Evolutionary conservation across 1,140 invertebrate species (phyloP), one percentile per base, ranked within the genome.

Genomic region (Orchesella cincta): DNA sequence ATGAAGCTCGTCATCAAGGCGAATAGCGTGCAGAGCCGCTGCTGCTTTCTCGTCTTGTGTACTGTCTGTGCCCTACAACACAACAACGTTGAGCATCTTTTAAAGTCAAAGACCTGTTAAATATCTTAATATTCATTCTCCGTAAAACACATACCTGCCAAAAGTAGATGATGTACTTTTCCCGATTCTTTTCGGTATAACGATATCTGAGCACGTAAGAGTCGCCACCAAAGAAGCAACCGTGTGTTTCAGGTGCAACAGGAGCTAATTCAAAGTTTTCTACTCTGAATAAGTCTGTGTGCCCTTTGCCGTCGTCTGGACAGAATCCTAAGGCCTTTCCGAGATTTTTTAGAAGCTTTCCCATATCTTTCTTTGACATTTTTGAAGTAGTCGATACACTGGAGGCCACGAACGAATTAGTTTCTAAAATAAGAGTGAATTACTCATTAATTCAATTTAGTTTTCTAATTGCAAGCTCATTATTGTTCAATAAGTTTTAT

Each of bases 181-280:
- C 85, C 1, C 87, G 84, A 1, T 85, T 85, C 18, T 88, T 85
- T 46, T 77, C 78, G 12, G 87, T 84, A 79, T 91, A 93, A 33
- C 89, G 88, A 83, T 94, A 94, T 79, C 90, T 89, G 29, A 94
- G 86, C 5, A 94, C 89, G 77, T 94, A 95, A 0, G 91, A 91
- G 77, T 93, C 93, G 33, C 92, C 91, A 75, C 92, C 91, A 84
- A 91, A 93, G 81, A 94, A 90, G 36, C 90, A 87, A 34, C 91
- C 90, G 80, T 90, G 86, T 62, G 88, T 87, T 52, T 87, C 85
- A 36, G 87, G 85, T 36, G 87, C 84, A 12, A 92, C 84, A 35
- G 88, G 88, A 29, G 87, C 87, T 64, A 91, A 81, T 80, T 91
- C 88, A 83, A 88, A 86, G 78, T 89, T 86, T 83, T 90, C 87